phyloP scores from a whole-genome alignment of 1,140 invertebrate species.

The Sinella curviseta region DNA sequence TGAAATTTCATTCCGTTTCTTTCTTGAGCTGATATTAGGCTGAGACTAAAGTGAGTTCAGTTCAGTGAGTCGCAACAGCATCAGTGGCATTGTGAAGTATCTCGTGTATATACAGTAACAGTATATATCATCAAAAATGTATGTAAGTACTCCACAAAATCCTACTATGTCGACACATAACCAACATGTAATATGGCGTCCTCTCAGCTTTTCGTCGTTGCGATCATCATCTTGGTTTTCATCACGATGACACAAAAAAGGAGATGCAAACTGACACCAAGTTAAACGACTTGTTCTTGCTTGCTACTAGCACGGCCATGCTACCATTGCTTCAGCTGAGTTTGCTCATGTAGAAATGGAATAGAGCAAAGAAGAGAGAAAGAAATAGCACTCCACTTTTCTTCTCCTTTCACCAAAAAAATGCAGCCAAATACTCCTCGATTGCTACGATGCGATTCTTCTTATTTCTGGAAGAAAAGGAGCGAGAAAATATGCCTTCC shows the following conservation, averaged over 20 bases:
- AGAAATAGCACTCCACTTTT: background rate
- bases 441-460: background rate
- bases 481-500: background rate
- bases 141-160: too few relatives aligned
- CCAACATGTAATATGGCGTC: background rate
- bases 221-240: conserved; percentile 1
- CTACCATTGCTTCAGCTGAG: background rate
- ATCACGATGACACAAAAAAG: conserved; percentile 16
- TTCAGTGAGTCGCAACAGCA: background rate
- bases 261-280: conserved; percentile 18
- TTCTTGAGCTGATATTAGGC: background rate
- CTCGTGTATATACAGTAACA: background rate
- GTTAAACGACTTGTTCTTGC: background rate
- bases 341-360: background rate
- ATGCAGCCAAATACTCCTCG: background rate
- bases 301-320: background rate
- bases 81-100: background rate
- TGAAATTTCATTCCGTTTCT: conserved; percentile 1
- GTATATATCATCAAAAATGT: too few relatives aligned
- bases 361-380: background rate
- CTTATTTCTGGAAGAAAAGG: background rate
- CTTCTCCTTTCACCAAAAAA: background rate
- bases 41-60: background rate
- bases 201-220: background rate
- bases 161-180: too few relatives aligned